These are phyloP conservation scores for Echinometra lucunter DNA, from an alignment of 53 echinoderm and acorn worm species.

Conservation along the genomic window DNA sequence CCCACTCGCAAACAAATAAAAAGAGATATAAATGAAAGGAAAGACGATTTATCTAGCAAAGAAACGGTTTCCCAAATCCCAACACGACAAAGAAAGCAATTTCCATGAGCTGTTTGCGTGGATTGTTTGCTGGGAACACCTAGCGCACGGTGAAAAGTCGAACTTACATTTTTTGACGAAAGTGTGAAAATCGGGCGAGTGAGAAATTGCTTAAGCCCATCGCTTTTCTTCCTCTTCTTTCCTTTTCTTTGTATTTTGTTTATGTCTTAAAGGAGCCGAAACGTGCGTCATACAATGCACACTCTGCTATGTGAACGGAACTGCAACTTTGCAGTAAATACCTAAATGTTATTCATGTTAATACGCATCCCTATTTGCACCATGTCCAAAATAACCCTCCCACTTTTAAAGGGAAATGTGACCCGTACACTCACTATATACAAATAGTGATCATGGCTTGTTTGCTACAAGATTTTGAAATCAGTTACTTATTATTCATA, in stretches of 20 bases:
- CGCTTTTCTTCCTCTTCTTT: not conserved
- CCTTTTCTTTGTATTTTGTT: conserved; percentile 14
- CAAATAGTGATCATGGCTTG: too few relatives aligned
- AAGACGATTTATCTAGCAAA: conserved; percentile 4
- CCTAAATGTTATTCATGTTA: conserved; percentile 26
- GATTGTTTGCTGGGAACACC: conserved; percentile 43
- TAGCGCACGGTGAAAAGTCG: conserved; percentile 37
- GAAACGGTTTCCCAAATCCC: not conserved
- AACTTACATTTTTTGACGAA: conserved; percentile 58
- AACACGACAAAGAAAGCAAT: conserved; percentile 31
- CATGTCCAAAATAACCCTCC: not conserved
- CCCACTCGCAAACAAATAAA: not conserved
- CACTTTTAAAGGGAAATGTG: not conserved
- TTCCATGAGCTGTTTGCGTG: conserved; percentile 41
- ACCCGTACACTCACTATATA: too few relatives aligned
- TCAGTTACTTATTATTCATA: too few relatives aligned
- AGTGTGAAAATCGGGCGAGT: conserved; percentile 59
- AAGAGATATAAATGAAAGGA: not conserved
- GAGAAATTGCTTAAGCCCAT: conserved; percentile 42
- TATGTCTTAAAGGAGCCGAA: not conserved
- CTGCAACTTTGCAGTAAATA: conserved; percentile 42
- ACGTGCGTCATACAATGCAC: conserved; percentile 46
- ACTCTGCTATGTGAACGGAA: not conserved
- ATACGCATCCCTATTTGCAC: not conserved
- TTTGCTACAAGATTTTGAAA: too few relatives aligned